These are phyloP conservation scores for Drosophila virilis DNA, from an alignment of 1,140 invertebrate genomes.

Conservation along the genomic window DNA sequence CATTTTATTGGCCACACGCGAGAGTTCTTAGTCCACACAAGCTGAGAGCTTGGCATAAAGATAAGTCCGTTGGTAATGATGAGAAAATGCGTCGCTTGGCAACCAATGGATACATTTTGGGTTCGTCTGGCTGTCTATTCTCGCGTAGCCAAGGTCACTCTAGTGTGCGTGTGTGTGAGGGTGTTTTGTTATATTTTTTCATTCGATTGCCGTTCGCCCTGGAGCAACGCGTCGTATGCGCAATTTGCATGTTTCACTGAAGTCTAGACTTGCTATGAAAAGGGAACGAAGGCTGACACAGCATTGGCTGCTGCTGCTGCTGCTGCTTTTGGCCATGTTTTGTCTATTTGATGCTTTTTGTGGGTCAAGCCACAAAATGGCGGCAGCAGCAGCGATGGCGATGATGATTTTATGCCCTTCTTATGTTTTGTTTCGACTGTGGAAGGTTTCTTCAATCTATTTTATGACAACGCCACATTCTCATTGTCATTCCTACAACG, in stretches of 20 bases:
- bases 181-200: slow-evolving; percentile 7
- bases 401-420: slow-evolving; percentile 47
- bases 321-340: slow-evolving; percentile 16
- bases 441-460: slow-evolving; percentile 62
- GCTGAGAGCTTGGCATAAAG: slow-evolving; percentile 14
- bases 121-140: neutral
- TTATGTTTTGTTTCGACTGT: slow-evolving; percentile 23
- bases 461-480: slow-evolving; percentile 51
- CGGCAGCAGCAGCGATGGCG: slow-evolving; percentile 34
- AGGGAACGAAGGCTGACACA: neutral
- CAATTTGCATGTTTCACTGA: slow-evolving; percentile 49
- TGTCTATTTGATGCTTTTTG: slow-evolving; percentile 57
- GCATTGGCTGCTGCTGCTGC: neutral
- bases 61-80: slow-evolving; percentile 31
- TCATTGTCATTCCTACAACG: slow-evolving; percentile 8
- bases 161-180: neutral
- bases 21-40: neutral
- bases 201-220: slow-evolving; percentile 21
- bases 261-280: slow-evolving; percentile 22
- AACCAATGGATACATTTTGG: slow-evolving; percentile 27
- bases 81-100: slow-evolving; percentile 27
- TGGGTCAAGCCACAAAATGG: slow-evolving; percentile 76
- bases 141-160: slow-evolving; percentile 36
- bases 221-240: slow-evolving; percentile 52
- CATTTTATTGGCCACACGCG: slow-evolving; percentile 51